Conservation (phyloP, 2,888 invertebrate species). For the Schrankia costaestrigalis region DNA sequence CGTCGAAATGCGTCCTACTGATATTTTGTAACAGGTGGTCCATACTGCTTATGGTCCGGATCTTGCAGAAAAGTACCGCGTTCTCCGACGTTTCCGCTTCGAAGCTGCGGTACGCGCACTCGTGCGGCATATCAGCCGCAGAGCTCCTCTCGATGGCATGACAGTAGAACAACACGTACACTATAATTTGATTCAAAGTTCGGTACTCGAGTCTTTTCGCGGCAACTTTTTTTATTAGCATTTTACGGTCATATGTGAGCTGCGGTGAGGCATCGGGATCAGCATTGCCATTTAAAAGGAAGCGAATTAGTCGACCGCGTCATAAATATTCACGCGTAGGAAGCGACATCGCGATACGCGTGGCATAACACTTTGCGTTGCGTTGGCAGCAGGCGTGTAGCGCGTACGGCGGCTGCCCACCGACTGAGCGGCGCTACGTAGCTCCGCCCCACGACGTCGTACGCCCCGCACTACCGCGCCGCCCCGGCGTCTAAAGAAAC, state of each 20-base stretch:
- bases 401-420: constrained; percentile 73
- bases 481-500: constrained; percentile 73
- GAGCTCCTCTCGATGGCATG: constrained; percentile 63
- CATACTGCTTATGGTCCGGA: constrained; percentile 86
- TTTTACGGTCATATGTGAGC: constrained; percentile 66
- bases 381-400: constrained; percentile 46
- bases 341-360: constrained; percentile 71
- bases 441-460: constrained; percentile 70
- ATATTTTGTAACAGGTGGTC: constrained; percentile 85
- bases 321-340: constrained; percentile 73
- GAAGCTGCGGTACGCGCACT: constrained; percentile 85
- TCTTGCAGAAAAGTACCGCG: constrained; percentile 83
- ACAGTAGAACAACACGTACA: constrained; percentile 76
- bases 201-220: constrained; percentile 70
- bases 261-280: constrained; percentile 59
- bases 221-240: constrained; percentile 71
- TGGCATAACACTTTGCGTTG: constrained; percentile 54
- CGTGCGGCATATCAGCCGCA: constrained; percentile 81
- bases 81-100: constrained; percentile 78
- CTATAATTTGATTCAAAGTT: constrained; percentile 74
- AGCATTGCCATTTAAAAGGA: constrained; percentile 72
- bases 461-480: constrained; percentile 59
- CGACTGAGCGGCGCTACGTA: constrained; percentile 65
- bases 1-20: constrained; percentile 83
- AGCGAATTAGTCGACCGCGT: constrained; percentile 65